A percentile compares a stretch with the other conserved stretches of the same genome.
Conservation (phyloP, 2,113 vertebrate species). For the Antigone vipio region DNA sequence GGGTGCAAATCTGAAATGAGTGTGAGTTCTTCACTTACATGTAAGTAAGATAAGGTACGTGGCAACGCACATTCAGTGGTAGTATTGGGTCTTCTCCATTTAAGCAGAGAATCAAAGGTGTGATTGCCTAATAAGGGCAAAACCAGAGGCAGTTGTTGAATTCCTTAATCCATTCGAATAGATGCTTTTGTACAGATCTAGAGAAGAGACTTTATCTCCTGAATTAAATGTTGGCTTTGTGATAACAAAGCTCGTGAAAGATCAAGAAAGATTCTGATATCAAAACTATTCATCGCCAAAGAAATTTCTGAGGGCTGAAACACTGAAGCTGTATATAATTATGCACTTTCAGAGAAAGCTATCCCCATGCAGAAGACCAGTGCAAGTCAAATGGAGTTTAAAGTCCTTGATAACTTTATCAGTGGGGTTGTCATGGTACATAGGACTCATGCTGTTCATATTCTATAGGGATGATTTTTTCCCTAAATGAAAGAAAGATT, state of each 20-base stretch:
- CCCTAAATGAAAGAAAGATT: background rate
- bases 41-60: background rate
- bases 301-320: conserved; percentile 56
- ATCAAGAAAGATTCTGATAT: conserved; percentile 67
- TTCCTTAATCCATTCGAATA: conserved; percentile 27
- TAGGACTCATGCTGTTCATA: background rate
- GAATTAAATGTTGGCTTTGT: background rate
- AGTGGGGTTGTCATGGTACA: background rate
- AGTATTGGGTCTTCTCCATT: background rate
- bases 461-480: background rate
- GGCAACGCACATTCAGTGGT: background rate
- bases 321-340: conserved; percentile 39
- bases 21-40: background rate
- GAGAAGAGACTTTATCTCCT: background rate
- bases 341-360: background rate
- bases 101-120: background rate
- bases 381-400: conserved; percentile 34
- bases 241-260: conserved; percentile 7
- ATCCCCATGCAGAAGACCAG: background rate
- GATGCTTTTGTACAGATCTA: background rate
- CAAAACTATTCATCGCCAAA: conserved; percentile 55
- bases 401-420: background rate
- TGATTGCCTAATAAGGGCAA: background rate
- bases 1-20: background rate
- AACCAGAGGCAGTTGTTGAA: background rate